Conservation (phyloP, 2,888 invertebrate genomes). For the Nemoura dubitans region DNA sequence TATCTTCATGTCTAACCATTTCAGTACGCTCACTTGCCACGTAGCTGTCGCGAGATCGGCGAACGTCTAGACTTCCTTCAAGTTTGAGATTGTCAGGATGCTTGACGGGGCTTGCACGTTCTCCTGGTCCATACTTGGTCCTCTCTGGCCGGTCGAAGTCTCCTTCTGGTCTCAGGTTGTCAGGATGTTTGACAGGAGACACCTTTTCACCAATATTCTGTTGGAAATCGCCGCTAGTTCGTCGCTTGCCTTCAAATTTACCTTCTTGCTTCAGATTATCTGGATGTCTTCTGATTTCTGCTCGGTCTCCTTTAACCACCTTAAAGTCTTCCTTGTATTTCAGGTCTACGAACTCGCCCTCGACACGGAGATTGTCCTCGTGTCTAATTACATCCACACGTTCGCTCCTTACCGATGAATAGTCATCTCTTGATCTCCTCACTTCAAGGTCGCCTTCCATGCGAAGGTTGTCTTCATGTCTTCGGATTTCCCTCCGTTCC, state of each 20-base stretch:
- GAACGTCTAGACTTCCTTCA: slow-evolving; percentile 64
- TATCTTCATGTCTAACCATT: slow-evolving; percentile 58
- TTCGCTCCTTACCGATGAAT: slow-evolving; percentile 60
- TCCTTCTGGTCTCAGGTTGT: slow-evolving; percentile 59
- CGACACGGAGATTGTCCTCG: slow-evolving; percentile 61
- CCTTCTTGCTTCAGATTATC: slow-evolving; percentile 71
- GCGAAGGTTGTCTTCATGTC: slow-evolving; percentile 54
- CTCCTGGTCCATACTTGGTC: slow-evolving; percentile 50
- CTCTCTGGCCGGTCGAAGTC: slow-evolving; percentile 48
- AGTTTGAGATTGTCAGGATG: slow-evolving; percentile 60
- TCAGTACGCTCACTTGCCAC: slow-evolving; percentile 59
- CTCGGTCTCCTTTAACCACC: slow-evolving; percentile 57
- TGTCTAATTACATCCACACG: slow-evolving; percentile 52
- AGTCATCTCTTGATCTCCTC: slow-evolving; percentile 67
- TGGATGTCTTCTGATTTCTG: slow-evolving; percentile 58
- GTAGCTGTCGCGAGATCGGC: slow-evolving; percentile 45
- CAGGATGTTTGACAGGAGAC: slow-evolving; percentile 56
- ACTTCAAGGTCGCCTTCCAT: slow-evolving; percentile 60
- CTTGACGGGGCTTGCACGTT: slow-evolving; percentile 54
- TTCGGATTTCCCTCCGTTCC: slow-evolving; percentile 56
- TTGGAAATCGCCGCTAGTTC: slow-evolving; percentile 53
- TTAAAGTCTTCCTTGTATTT: slow-evolving; percentile 57
- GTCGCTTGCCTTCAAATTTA: slow-evolving; percentile 56
- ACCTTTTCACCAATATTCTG: slow-evolving; percentile 56
- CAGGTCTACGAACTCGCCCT: slow-evolving; percentile 53